These are phyloP conservation scores for Scolopax mira DNA, from an alignment of 2,113 vertebrate species.

Conservation along the genomic window DNA sequence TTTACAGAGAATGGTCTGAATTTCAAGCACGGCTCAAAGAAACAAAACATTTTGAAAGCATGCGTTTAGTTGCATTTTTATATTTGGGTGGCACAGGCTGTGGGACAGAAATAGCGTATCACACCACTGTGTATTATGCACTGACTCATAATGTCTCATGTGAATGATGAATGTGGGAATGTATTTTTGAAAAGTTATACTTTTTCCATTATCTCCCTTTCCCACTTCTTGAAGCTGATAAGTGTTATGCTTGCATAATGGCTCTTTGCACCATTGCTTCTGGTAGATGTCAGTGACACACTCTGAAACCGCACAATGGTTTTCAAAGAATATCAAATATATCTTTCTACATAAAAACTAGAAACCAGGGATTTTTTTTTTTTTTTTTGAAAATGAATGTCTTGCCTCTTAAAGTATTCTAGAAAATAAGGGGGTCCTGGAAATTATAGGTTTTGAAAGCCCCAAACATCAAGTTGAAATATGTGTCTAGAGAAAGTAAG, in stretches of 20 bases:
- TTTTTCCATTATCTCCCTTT: background rate
- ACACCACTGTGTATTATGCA: background rate
- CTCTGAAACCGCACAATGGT: background rate
- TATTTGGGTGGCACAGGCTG: background rate
- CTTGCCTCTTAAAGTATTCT: background rate
- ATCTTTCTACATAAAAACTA: background rate
- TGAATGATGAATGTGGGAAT: background rate
- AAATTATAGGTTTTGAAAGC: background rate
- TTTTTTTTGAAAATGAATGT: background rate
- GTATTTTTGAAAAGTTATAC: background rate
- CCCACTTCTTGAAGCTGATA: background rate
- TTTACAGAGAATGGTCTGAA: background rate
- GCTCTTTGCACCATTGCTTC: background rate
- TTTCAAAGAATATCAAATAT: background rate
- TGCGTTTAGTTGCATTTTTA: background rate
- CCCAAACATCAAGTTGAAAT: background rate
- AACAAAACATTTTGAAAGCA: background rate
- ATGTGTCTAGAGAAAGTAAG: background rate
- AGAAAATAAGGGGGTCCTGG: background rate
- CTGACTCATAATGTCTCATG: background rate
- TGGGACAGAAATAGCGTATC: background rate
- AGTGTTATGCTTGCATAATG: background rate
- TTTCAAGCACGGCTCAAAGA: background rate
- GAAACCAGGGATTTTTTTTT: accelerated
- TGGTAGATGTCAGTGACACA: accelerated